Evolutionary conservation across 2,113 vertebrate genomes (phyloP), one percentile per base, ranked within the genome.

Genomic region (Machaerirhynchus nigripectus): DNA sequence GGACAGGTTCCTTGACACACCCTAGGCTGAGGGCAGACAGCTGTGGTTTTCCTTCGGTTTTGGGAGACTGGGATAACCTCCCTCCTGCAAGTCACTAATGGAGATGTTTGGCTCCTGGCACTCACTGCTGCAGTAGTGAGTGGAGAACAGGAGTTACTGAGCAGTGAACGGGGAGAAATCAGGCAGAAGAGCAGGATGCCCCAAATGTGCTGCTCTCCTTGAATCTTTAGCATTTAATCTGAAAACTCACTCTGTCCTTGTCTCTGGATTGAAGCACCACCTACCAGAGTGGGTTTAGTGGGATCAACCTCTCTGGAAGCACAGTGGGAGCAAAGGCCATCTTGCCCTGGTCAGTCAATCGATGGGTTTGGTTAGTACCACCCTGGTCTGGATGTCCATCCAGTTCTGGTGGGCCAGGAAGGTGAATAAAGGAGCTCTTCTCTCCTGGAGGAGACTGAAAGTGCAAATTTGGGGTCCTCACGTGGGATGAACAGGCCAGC

Each of bases 1-100:
- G 88, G 93, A 92, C 71, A 93, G 90, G 85, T 93, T 97, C 88
- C 73, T 46, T 78, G 85, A 77, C 90, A 95, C 95, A 94, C 95
- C 96, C 92, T 78, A 13, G 18, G 57, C 60, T 68, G 80, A 96
- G 92, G 92, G 85, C 76, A 90, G 83, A 77, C 76, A 81, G 76
- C 90, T 95, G 95, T 89, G 95, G 93, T 90, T 96, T 96, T 75
- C 90, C 73, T 86, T 87, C 2, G 1, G 60, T 78, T 96, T 81
- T 13, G 9, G 76, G 49, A 92, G 74, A 46, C 52, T 64, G 68
- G 40, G 28, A 89, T 69, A 56, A 86, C 71, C 76, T 89, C 78
- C 44, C 64, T 79, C 47, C 88, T 90, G 90, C 59, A 52, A 83
- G 86, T 56, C 83, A 46, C 79, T 53, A 6, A 26, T 37, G 82